These are phyloP conservation scores for Ectemnius continuus DNA, from an alignment of 2,888 invertebrate species.

Conservation along the genomic window DNA sequence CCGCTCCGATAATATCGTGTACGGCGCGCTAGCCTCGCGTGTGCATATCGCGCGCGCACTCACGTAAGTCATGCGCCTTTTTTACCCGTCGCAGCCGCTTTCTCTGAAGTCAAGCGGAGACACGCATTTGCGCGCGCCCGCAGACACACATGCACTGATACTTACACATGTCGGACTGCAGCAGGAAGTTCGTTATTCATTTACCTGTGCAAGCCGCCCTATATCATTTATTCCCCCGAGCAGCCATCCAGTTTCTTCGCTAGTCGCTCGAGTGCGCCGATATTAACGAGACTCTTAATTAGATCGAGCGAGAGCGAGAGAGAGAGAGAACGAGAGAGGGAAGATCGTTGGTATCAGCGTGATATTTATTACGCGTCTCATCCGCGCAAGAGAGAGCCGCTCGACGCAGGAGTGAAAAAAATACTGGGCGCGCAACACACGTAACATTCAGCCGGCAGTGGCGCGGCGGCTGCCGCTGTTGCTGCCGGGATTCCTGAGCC, in stretches of 20 bases:
- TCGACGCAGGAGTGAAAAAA: not conserved
- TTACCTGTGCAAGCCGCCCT: not conserved
- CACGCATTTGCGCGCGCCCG: too few relatives aligned
- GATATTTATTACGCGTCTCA: not conserved
- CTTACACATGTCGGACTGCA: not conserved
- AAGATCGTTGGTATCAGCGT: too few relatives aligned
- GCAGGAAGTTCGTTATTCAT: conserved; percentile 4
- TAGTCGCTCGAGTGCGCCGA: too few relatives aligned
- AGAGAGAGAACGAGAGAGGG: not conserved
- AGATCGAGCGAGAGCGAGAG: not conserved
- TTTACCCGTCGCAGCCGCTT: not conserved
- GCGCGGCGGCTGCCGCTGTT: not conserved
- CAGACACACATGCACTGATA: not conserved
- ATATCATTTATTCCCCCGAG: too few relatives aligned
- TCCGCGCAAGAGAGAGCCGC: not conserved
- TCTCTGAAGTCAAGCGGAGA: too few relatives aligned
- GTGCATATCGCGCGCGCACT: not conserved
- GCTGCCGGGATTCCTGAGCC: not conserved
- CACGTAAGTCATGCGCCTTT: conserved; percentile 1
- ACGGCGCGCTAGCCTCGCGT: not conserved
- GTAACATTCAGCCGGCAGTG: not conserved
- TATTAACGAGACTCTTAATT: not conserved
- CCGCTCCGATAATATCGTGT: not conserved
- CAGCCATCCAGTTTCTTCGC: too few relatives aligned
- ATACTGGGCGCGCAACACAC: not conserved